Conservation (phyloP, 2,888 invertebrate genomes). For the Mechanitis messenoides region DNA sequence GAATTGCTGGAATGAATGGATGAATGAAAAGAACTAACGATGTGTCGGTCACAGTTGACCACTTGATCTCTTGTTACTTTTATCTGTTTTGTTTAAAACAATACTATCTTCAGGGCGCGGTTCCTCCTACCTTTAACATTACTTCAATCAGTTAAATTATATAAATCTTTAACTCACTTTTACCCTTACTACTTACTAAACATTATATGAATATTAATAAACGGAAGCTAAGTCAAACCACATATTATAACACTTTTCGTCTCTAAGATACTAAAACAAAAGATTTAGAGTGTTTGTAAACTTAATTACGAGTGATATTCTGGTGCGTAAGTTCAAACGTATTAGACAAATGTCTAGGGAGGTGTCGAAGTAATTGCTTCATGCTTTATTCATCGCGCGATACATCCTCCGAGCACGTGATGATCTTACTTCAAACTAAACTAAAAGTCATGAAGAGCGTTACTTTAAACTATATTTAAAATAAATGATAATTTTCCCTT, state of each 20-base stretch:
- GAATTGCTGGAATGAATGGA: background rate
- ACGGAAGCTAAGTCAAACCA: too few relatives aligned
- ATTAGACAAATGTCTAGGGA: slow-evolving; percentile 22
- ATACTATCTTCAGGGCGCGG: too few relatives aligned
- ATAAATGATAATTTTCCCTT: background rate
- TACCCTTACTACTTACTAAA: too few relatives aligned
- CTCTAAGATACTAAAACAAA: too few relatives aligned
- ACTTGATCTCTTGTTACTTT: background rate
- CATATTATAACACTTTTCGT: too few relatives aligned
- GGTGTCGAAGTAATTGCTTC: slow-evolving; percentile 29
- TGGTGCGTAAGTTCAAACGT: slow-evolving; percentile 6
- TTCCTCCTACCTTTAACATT: too few relatives aligned
- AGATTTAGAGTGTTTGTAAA: background rate
- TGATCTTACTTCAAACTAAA: slow-evolving; percentile 2
- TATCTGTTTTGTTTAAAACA: background rate
- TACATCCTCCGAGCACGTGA: slow-evolving; percentile 17
- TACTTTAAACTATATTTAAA: slow-evolving; percentile 3
- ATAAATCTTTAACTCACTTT: too few relatives aligned
- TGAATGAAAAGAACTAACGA: slow-evolving; percentile 3
- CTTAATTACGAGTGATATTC: slow-evolving; percentile 2
- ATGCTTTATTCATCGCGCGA: slow-evolving; percentile 34
- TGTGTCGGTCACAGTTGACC: background rate
- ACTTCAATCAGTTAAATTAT: too few relatives aligned
- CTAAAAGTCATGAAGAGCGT: slow-evolving; percentile 1
- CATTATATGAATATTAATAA: too few relatives aligned